phyloP scores from a whole-genome alignment of 92 coral and sea anemone genomes.

The Epizoanthus illoricatus region DNA sequence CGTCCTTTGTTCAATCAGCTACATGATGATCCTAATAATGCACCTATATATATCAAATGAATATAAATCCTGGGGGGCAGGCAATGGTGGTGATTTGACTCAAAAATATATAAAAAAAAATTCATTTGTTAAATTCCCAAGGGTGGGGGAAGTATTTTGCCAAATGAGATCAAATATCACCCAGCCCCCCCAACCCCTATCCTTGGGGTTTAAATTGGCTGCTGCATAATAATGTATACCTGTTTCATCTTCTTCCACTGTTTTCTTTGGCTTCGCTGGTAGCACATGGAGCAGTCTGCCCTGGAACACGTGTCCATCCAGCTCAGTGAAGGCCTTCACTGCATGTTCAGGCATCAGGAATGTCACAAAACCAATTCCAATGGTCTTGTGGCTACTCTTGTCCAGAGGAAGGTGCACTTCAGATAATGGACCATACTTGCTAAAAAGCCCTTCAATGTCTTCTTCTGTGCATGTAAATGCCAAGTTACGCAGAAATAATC shows the following conservation, averaged over 20 bases:
- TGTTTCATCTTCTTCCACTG: conserved; percentile 44
- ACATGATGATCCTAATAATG: too few species aligned
- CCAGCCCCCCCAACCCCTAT: too few species aligned
- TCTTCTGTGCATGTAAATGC: conserved; percentile 89
- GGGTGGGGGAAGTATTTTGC: too few species aligned
- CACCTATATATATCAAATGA: too few species aligned
- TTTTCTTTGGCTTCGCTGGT: conserved; percentile 88
- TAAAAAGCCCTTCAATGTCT: conserved; percentile 79
- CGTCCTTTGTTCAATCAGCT: too few species aligned
- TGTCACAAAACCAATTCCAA: conserved; percentile 92
- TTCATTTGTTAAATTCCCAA: too few species aligned
- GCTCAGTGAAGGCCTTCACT: conserved; percentile 87
- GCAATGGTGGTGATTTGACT: too few species aligned
- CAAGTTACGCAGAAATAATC: conserved; percentile 91
- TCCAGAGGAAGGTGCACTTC: conserved; percentile 93
- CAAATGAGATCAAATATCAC: too few species aligned
- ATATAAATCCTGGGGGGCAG: too few species aligned
- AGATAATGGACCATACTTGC: conserved; percentile 84
- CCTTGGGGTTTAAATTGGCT: too few species aligned
- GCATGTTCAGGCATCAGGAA: conserved; percentile 98
- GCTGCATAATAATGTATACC: conserved; percentile 20
- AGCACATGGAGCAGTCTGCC: conserved; percentile 87
- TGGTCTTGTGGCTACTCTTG: conserved; percentile 75
- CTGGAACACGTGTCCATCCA: conserved; percentile 91
- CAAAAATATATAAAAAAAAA: too few species aligned